phyloP scores from a whole-genome alignment of 2,113 vertebrate species.

The Lethenteron reissneri region DNA sequence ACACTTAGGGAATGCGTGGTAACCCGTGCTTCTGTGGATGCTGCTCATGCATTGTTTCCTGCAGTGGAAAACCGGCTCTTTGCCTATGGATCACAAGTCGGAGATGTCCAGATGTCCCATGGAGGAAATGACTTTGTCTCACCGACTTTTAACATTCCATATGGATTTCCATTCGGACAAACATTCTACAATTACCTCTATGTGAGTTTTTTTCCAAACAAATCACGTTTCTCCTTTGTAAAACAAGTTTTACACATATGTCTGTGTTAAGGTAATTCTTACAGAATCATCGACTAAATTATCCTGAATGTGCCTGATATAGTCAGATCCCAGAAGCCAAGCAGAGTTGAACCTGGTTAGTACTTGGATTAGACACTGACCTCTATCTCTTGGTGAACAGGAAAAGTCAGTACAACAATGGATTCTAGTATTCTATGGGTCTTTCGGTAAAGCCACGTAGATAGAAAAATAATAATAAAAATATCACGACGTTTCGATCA shows the following conservation, averaged over 20 bases:
- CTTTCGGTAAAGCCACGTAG: too few relatives aligned
- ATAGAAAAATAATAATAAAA: too few relatives aligned
- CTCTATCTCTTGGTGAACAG: too few relatives aligned
- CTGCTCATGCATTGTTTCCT: neutral
- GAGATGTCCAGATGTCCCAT: neutral
- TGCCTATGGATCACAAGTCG: neutral
- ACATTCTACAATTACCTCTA: neutral
- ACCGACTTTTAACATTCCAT: neutral
- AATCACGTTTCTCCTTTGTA: neutral
- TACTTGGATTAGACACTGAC: too few relatives aligned
- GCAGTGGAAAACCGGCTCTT: neutral
- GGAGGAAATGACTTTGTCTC: neutral
- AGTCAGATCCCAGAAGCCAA: neutral
- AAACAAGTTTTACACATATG: neutral
- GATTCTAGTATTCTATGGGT: too few relatives aligned
- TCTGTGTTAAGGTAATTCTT: neutral
- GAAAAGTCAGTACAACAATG: too few relatives aligned
- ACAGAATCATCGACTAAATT: neutral
- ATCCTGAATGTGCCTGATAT: neutral
- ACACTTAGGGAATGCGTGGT: neutral
- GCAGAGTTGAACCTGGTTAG: too few relatives aligned
- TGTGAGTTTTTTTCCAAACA: neutral
- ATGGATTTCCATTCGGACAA: neutral
- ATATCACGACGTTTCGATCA: too few relatives aligned
- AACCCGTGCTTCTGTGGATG: neutral